Conservation (phyloP, 2,797 vertebrate genomes). For the Mallotus villosus region DNA sequence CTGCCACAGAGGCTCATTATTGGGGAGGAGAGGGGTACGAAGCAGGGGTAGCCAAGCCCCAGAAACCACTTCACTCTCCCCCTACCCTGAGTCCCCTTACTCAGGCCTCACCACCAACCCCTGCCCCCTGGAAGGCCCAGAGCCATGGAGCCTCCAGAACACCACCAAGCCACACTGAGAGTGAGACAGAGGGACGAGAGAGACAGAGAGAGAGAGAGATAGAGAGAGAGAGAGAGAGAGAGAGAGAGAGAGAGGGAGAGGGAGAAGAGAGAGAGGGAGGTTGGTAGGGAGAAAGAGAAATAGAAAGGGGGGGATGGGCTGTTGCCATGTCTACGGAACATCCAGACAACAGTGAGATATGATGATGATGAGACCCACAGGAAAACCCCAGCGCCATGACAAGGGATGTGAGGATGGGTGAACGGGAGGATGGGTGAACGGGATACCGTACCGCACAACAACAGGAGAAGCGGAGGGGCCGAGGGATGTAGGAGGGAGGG, state of each 20-base stretch:
- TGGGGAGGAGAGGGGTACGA: constrained; percentile 41
- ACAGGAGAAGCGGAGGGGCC: constrained; percentile 25
- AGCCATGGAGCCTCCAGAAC: constrained; percentile 9
- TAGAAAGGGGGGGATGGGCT: constrained; percentile 11
- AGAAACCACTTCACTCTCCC: constrained; percentile 54
- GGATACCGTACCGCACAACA: constrained; percentile 13
- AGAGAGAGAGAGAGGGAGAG: too few relatives aligned
- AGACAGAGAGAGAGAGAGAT: neutral
- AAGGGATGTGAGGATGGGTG: constrained; percentile 34
- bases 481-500: constrained; percentile 18
- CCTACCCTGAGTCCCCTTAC: constrained; percentile 20
- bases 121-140: constrained; percentile 39
- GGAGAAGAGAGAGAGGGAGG: neutral
- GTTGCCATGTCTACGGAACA: constrained; percentile 54
- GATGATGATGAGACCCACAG: constrained; percentile 39
- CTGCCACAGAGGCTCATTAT: constrained; percentile 74
- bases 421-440: constrained; percentile 22
- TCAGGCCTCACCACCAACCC: constrained; percentile 28
- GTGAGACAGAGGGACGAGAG: neutral
- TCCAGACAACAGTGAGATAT: constrained; percentile 48
- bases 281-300: neutral
- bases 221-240: neutral
- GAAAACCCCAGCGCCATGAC: constrained; percentile 54
- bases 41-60: constrained; percentile 52
- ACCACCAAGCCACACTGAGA: constrained; percentile 32